phyloP scores from a whole-genome alignment of 2,888 invertebrate genomes.

The Geotrupes spiniger region DNA sequence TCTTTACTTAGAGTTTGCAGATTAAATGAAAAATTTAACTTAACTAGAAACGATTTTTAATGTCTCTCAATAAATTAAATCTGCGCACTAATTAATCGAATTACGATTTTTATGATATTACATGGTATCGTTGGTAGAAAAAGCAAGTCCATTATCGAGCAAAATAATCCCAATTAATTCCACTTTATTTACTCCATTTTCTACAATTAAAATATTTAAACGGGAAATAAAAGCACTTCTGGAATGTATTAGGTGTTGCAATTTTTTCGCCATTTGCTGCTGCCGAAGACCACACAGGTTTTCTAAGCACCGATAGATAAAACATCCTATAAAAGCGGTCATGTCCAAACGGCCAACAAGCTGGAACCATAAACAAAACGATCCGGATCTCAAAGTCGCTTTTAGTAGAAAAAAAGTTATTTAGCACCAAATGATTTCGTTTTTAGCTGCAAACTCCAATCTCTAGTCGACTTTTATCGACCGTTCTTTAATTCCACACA shows the following conservation, averaged over 20 bases:
- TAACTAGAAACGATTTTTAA: no score
- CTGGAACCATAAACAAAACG: constrained; percentile 11
- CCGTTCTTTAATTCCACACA: constrained; percentile 2
- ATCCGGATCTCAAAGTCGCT: constrained; percentile 10
- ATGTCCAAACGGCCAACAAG: constrained; percentile 22
- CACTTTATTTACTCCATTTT: constrained; percentile 5
- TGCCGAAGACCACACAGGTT: constrained; percentile 28
- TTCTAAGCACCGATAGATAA: constrained; percentile 30
- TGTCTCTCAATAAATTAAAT: no score
- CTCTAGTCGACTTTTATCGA: background rate
- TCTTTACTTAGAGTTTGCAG: no score
- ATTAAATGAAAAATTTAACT: no score
- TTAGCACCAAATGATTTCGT: constrained; percentile 15
- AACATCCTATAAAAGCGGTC: constrained; percentile 25
- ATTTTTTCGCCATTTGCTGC: constrained; percentile 2
- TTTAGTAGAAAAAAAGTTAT: constrained; percentile 13
- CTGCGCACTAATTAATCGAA: no score
- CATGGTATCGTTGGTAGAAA: background rate
- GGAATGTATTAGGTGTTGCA: constrained; percentile 4
- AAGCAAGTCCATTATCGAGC: background rate
- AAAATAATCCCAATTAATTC: constrained; percentile 2
- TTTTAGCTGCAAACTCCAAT: constrained; percentile 1
- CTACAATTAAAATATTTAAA: constrained; percentile 6
- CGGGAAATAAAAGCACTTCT: constrained; percentile 3
- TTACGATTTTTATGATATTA: constrained; percentile 1